These are phyloP conservation scores for Cantharis lateralis DNA, from an alignment of 2,888 invertebrate genomes.

Conservation along the genomic window DNA sequence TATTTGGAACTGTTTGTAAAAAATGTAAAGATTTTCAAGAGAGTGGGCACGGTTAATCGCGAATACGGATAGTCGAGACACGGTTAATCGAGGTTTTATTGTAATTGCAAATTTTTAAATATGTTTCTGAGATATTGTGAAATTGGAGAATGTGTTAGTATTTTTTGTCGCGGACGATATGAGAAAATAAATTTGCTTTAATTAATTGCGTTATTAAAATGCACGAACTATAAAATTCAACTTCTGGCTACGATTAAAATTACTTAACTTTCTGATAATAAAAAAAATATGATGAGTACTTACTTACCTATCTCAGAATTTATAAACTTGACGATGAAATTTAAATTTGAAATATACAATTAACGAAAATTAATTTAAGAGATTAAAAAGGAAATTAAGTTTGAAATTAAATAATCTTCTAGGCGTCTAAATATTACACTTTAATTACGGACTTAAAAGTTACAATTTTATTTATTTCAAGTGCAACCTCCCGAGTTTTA, in stretches of 20 bases:
- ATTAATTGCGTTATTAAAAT: too few relatives aligned
- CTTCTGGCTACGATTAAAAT: background rate
- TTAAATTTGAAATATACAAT: background rate
- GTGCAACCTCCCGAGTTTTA: background rate
- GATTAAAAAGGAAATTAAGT: background rate
- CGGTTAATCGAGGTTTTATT: too few relatives aligned
- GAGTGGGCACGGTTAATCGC: too few relatives aligned
- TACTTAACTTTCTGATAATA: background rate
- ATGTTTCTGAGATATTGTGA: too few relatives aligned
- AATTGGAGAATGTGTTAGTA: too few relatives aligned
- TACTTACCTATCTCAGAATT: background rate
- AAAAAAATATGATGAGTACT: background rate
- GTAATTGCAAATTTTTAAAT: too few relatives aligned
- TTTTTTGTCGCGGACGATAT: too few relatives aligned
- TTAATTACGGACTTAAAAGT: background rate
- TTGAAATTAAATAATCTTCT: background rate
- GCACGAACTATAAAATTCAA: too few relatives aligned
- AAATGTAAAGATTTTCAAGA: too few relatives aligned
- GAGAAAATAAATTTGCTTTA: too few relatives aligned
- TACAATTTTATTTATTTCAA: background rate
- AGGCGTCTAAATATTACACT: background rate
- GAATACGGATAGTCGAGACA: too few relatives aligned
- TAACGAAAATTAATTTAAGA: background rate
- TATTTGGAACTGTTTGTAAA: too few relatives aligned
- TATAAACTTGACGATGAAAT: background rate